phyloP scores from a whole-genome alignment of 2,888 invertebrate species.

The Saturnia pavonia region DNA sequence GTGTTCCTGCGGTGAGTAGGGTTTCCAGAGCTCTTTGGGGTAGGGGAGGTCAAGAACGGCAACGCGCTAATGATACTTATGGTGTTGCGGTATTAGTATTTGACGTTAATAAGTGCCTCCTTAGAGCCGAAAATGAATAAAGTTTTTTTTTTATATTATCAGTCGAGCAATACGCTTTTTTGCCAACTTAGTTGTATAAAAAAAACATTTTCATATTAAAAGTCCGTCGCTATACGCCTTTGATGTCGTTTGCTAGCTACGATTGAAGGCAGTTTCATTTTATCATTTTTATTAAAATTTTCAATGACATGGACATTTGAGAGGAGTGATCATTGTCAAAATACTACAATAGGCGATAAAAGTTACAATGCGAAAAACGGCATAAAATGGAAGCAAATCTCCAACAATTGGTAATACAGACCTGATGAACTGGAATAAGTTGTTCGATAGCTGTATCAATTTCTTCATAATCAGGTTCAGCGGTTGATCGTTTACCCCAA shows the following conservation, averaged over 20 bases:
- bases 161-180: no score
- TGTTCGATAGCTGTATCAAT: slow-evolving; percentile 64
- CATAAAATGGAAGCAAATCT: neutral
- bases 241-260: neutral
- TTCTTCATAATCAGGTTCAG: slow-evolving; percentile 70
- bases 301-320: neutral
- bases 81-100: no score
- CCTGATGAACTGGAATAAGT: slow-evolving; percentile 60
- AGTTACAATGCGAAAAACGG: neutral
- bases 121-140: no score
- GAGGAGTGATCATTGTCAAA: neutral
- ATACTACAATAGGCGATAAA: neutral
- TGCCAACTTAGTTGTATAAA: no score
- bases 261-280: neutral
- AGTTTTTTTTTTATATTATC: no score
- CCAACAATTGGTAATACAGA: slow-evolving; percentile 23
- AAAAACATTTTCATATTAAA: neutral
- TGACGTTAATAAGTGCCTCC: no score
- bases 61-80: no score
- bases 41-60: no score
- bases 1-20: no score
- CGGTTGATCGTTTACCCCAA: slow-evolving; percentile 84
- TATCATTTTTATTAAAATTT: neutral
- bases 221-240: neutral
- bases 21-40: no score